Evolutionary conservation across 2,888 invertebrate species (phyloP).

Genomic region (Dryadula phaetusa): DNA sequence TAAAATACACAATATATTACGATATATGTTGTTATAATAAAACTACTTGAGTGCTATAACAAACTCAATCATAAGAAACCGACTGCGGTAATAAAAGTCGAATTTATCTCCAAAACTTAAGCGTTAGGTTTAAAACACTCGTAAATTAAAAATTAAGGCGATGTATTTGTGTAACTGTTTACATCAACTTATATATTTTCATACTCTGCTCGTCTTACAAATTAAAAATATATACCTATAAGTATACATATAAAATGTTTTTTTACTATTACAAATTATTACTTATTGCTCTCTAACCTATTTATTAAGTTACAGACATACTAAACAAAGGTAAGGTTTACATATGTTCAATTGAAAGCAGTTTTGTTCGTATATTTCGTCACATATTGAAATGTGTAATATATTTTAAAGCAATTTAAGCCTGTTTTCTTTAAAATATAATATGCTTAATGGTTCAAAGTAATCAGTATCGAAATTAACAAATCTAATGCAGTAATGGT

Average conservation of each 20-base stretch:
- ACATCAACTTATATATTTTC: slow-evolving; percentile 53
- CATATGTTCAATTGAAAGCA: background rate
- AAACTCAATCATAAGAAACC: slow-evolving; percentile 61
- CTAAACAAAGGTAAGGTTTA: background rate
- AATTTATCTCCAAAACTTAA: slow-evolving; percentile 81
- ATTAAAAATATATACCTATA: too few relatives aligned
- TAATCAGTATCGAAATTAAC: slow-evolving; percentile 55
- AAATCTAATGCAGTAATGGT: slow-evolving; percentile 58
- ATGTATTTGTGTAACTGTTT: slow-evolving; percentile 72
- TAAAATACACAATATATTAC: background rate
- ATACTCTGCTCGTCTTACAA: too few relatives aligned
- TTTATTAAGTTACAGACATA: background rate
- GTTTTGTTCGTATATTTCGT: too few relatives aligned
- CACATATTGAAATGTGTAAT: too few relatives aligned
- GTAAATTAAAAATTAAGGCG: slow-evolving; percentile 79
- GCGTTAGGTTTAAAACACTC: slow-evolving; percentile 75
- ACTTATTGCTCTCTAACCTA: too few relatives aligned
- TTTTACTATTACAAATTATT: too few relatives aligned
- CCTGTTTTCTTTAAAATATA: background rate
- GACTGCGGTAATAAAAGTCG: slow-evolving; percentile 67
- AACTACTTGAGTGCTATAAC: slow-evolving; percentile 60
- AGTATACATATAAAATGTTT: too few relatives aligned
- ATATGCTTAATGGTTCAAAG: background rate
- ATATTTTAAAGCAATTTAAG: background rate
- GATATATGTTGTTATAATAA: slow-evolving; percentile 60